Conservation (phyloP, 2,113 vertebrate genomes). For the Campylomormyrus tamandua region DNA sequence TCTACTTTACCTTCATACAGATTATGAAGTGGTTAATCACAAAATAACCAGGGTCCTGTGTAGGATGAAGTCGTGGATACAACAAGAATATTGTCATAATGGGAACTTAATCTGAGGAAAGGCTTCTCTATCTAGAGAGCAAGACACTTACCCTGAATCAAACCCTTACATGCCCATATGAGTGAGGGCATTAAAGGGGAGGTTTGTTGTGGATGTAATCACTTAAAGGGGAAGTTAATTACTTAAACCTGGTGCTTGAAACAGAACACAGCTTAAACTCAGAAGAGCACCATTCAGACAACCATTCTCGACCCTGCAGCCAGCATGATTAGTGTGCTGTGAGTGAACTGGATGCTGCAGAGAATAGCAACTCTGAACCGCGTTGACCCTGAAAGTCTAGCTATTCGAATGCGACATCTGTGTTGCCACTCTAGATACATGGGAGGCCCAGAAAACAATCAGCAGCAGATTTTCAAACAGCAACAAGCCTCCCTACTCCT, state of each 20-base stretch:
- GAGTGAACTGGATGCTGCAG: not conserved
- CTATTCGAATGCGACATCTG: not conserved
- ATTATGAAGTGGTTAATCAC: not conserved
- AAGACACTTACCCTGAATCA: not conserved
- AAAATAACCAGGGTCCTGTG: not conserved
- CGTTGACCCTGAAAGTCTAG: not conserved
- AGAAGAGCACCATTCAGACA: not conserved
- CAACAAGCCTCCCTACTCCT: not conserved
- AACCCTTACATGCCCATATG: not conserved
- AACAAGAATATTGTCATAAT: not conserved
- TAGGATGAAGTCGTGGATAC: not conserved
- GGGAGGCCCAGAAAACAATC: not conserved
- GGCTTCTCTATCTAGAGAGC: not conserved
- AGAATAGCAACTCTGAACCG: not conserved
- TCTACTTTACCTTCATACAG: not conserved
- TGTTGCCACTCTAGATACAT: not conserved
- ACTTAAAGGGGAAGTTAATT: not conserved
- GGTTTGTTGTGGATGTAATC: not conserved
- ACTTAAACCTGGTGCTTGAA: not conserved
- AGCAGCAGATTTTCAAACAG: not conserved
- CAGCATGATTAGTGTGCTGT: not conserved
- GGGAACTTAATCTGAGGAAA: not conserved
- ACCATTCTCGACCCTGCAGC: not conserved
- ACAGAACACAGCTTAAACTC: not conserved
- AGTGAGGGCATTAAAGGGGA: not conserved